Percentiles rank a stretch among this genome's conserved stretches.
phyloP scores from a whole-genome alignment of 2,888 invertebrate species.

The Capitulum mitella region DNA sequence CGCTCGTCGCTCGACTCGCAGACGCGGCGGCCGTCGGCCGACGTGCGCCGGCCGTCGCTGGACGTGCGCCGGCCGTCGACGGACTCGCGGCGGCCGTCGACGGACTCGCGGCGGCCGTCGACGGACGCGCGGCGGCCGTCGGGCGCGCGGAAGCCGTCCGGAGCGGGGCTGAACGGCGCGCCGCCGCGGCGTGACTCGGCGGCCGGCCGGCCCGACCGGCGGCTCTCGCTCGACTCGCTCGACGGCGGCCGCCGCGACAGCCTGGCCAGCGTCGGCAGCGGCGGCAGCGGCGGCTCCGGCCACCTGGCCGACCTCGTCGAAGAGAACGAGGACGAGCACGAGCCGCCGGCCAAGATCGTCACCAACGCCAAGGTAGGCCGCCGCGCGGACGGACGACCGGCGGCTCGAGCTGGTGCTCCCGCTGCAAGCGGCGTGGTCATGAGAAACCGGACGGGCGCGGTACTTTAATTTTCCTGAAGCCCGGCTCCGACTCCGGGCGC shows the following conservation, averaged over 20 bases:
- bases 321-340: constrained; percentile 3
- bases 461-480: too few species aligned
- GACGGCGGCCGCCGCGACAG: constrained; percentile 32
- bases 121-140: constrained; percentile 48
- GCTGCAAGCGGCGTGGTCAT: too few species aligned
- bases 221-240: constrained; percentile 22
- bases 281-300: background rate
- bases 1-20: background rate
- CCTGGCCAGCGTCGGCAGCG: constrained; percentile 26
- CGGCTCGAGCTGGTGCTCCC: too few species aligned
- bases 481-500: too few species aligned
- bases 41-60: constrained; percentile 43
- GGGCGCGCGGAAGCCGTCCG: constrained; percentile 58
- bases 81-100: constrained; percentile 27
- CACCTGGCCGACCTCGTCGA: background rate
- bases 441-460: too few species aligned
- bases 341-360: background rate
- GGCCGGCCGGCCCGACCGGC: constrained; percentile 29
- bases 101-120: constrained; percentile 40
- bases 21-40: constrained; percentile 54
- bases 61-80: constrained; percentile 52
- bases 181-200: constrained; percentile 23
- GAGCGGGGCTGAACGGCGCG: constrained; percentile 40
- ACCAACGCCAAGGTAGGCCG: background rate
- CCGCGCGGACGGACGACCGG: too few species aligned